Percentiles rank a stretch among this genome's conserved stretches.
Evolutionary conservation across 2,797 vertebrate genomes (phyloP).

Genomic region (Tachyglossus aculeatus): DNA sequence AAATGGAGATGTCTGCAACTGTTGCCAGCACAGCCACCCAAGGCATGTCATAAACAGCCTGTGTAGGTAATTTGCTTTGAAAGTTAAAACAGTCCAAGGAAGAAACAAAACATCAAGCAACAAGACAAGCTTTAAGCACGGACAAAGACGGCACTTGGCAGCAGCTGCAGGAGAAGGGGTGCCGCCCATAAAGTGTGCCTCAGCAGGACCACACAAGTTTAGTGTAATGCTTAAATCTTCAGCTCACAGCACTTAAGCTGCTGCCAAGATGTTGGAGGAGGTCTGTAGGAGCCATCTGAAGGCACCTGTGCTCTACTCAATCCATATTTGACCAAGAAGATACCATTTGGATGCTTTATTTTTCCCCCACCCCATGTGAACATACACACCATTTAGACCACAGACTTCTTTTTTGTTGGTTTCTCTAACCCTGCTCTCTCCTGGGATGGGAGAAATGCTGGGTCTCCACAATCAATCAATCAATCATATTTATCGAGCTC

Average conservation of each 20-base stretch:
- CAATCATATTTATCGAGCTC: too few species aligned
- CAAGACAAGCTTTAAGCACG: slow-evolving; percentile 38
- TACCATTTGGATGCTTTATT: not conserved
- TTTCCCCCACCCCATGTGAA: not conserved
- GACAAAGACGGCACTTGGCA: slow-evolving; percentile 62
- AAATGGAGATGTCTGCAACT: slow-evolving; percentile 5
- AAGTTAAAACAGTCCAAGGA: slow-evolving; percentile 37
- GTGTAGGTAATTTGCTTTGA: slow-evolving; percentile 39
- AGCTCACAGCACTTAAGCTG: slow-evolving; percentile 28
- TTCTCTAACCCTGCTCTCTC: slow-evolving; percentile 11
- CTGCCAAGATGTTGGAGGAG: slow-evolving; percentile 43
- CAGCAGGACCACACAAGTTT: slow-evolving; percentile 78
- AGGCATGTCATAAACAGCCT: slow-evolving; percentile 47
- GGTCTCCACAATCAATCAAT: not conserved
- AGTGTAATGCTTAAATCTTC: slow-evolving; percentile 39
- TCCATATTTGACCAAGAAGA: not conserved
- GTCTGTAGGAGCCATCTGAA: not conserved
- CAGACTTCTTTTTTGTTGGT: not conserved
- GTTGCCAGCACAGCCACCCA: slow-evolving; percentile 45
- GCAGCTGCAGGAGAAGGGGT: slow-evolving; percentile 14
- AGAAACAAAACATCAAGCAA: slow-evolving; percentile 50
- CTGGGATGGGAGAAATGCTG: not conserved
- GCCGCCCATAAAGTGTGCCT: slow-evolving; percentile 46
- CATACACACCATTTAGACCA: not conserved
- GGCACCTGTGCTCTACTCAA: slow-evolving; percentile 48